Conservation (phyloP, 2,888 invertebrate species). For the Chamaedrilus cognettii region DNA sequence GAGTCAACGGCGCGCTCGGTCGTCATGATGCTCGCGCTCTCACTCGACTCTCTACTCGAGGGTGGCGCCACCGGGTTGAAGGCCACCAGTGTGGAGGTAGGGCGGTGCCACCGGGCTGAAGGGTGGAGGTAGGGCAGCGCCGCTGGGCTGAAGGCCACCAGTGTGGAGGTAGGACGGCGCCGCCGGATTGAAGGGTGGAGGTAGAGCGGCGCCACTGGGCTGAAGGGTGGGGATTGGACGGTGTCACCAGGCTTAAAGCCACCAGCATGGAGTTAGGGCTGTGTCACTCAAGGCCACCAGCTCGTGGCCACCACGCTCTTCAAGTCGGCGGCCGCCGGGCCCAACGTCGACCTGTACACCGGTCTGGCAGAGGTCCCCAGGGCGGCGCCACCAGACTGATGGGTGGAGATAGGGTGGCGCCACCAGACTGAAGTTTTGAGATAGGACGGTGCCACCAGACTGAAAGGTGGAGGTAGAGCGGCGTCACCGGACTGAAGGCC, state of each 20-base stretch:
- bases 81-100: constrained; percentile 18
- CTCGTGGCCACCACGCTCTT: constrained; percentile 19
- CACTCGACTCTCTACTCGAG: constrained; percentile 33
- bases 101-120: too few relatives aligned
- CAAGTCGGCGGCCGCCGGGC: constrained; percentile 14
- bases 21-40: constrained; percentile 32
- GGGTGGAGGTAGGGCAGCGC: constrained; percentile 31
- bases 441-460: too few relatives aligned
- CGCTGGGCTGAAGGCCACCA: constrained; percentile 28
- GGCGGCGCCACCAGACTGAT: too few relatives aligned
- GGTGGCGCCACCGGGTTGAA: constrained; percentile 31
- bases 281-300: constrained; percentile 18
- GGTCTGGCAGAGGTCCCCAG: constrained; percentile 20
- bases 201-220: constrained; percentile 30
- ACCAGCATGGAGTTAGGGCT: constrained; percentile 15
- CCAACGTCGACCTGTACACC: constrained; percentile 20
- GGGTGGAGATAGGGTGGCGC: constrained; percentile 31
- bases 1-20: constrained; percentile 22
- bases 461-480: too few relatives aligned
- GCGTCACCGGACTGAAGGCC: constrained; percentile 29
- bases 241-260: too few relatives aligned
- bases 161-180: too few relatives aligned
- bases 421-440: constrained; percentile 27
- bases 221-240: constrained; percentile 23
- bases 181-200: too few relatives aligned